Evolutionary conservation across 2,888 invertebrate species (phyloP).

Genomic region (Chrysopilus asiliformis): DNA sequence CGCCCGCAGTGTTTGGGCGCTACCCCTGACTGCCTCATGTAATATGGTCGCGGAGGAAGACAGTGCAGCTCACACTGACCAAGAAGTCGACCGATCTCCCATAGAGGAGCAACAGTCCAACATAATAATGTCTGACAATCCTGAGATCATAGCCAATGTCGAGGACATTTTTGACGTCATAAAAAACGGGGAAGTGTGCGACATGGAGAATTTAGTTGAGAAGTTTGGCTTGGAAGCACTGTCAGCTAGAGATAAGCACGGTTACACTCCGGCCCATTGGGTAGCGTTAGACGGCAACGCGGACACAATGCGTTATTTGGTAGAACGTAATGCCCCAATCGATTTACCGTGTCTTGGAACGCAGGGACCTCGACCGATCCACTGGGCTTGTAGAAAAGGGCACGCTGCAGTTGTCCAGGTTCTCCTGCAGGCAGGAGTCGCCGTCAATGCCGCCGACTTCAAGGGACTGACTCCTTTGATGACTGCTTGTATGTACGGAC

Average conservation of each 20-base stretch:
- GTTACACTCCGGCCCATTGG: conserved; percentile 90
- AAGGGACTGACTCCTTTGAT: conserved; percentile 79
- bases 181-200: conserved; percentile 69
- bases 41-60: conserved; percentile 63
- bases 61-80: conserved; percentile 36
- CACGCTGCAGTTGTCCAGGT: conserved; percentile 81
- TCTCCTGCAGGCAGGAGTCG: conserved; percentile 64
- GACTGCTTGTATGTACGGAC: conserved; percentile 87
- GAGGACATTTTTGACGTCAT: conserved; percentile 76
- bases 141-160: conserved; percentile 26
- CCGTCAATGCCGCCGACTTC: conserved; percentile 80
- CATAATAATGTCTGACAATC: conserved; percentile 30
- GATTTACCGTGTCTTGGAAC: conserved; percentile 78
- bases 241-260: conserved; percentile 75
- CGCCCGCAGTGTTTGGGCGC: conserved; percentile 80
- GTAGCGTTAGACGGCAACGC: conserved; percentile 70
- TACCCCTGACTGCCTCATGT: conserved; percentile 65
- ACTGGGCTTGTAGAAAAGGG: conserved; percentile 90
- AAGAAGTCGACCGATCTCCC: conserved; percentile 32
- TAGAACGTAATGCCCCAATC: conserved; percentile 70
- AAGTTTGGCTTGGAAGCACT: conserved; percentile 64
- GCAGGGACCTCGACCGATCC: conserved; percentile 80
- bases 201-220: conserved; percentile 72
- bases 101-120: conserved; percentile 36
- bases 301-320: conserved; percentile 75